These are phyloP conservation scores for Phycodurus eques DNA, from an alignment of 2,113 vertebrate genomes.

Conservation along the genomic window DNA sequence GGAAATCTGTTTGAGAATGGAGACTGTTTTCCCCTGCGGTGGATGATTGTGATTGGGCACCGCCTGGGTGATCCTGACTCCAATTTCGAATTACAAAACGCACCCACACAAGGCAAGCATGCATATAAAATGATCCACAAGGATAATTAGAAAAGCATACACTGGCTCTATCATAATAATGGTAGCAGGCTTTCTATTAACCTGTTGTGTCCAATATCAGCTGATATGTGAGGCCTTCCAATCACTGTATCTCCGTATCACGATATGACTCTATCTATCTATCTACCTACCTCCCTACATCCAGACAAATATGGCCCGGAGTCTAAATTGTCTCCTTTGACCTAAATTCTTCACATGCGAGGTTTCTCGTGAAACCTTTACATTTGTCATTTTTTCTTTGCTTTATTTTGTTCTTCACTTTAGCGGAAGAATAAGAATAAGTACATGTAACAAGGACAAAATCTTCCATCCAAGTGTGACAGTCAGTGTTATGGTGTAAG, in stretches of 20 bases:
- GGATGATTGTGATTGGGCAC: conserved; percentile 50
- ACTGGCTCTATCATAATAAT: conserved; percentile 39
- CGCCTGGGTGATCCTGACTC: conserved; percentile 33
- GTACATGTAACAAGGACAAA: conserved; percentile 19
- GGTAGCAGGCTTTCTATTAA: conserved; percentile 26
- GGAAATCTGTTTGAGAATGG: conserved; percentile 23
- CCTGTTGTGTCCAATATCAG: conserved; percentile 27
- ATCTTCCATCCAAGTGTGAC: conserved; percentile 33
- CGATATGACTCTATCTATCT: background rate
- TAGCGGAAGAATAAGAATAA: conserved; percentile 28
- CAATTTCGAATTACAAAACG: conserved; percentile 30
- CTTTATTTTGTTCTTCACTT: conserved; percentile 15
- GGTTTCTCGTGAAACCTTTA: conserved; percentile 11
- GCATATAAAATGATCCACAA: conserved; percentile 41
- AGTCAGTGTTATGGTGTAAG: conserved; percentile 18
- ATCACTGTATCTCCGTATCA: background rate
- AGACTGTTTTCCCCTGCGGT: conserved; percentile 26
- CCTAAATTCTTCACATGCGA: conserved; percentile 23
- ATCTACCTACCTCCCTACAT: background rate
- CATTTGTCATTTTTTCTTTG: conserved; percentile 15
- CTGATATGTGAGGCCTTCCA: background rate
- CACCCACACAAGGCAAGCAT: conserved; percentile 30
- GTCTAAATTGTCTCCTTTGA: conserved; percentile 5
- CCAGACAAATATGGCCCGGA: background rate
- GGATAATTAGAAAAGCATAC: conserved; percentile 46